Evolutionary conservation across 2,797 vertebrate genomes (phyloP), one percentile per base, ranked within the genome.

Genomic region (Liparis tanakae): DNA sequence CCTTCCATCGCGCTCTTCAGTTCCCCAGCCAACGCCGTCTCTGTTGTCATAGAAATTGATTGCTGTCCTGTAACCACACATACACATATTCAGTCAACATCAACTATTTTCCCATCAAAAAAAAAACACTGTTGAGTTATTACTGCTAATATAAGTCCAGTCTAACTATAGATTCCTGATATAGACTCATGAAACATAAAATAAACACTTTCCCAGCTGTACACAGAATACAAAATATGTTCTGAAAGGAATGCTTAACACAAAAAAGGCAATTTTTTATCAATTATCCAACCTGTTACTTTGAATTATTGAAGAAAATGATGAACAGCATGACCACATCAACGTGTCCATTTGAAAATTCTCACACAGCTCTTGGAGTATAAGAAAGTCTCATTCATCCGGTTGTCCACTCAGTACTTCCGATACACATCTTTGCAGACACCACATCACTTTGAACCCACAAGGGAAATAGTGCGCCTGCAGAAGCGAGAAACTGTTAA

Each of bases 1-100:
- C 93, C 96, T 87, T 98, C 96, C 91, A 96, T 95, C 12, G 93
- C 85, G 74, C 95, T 96, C 94, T 94, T 97, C 93, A 97, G 93
- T 85, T 96, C 96, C 39, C 90, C 94, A 65, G 95, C 93, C 3
- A 93, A 94, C 89, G 94, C 94, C 15, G 92, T 95, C 92, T 98
- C 97, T 71, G 95, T 96, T 76, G 95, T 97, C 97, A 98, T 97
- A 92, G 92, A 94, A 91, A 91, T 93, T 88, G 91, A 91, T 93
- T 88, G 90, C 80, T 92, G 91, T 91, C 92, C 93, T 94, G 92
- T 82, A 85, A 83, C 76, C 80, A 86, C 44, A 90, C 17, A 82
- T 43, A 87, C 82, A 82, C 76, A 82, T 61, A 59, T 67, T 81
- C 56, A 85, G 67, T 88, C 74, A 82, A 70, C 71, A 78, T 78